These are phyloP conservation scores for Plodia interpunctella DNA, from an alignment of 1,140 invertebrate species.

Conservation along the genomic window DNA sequence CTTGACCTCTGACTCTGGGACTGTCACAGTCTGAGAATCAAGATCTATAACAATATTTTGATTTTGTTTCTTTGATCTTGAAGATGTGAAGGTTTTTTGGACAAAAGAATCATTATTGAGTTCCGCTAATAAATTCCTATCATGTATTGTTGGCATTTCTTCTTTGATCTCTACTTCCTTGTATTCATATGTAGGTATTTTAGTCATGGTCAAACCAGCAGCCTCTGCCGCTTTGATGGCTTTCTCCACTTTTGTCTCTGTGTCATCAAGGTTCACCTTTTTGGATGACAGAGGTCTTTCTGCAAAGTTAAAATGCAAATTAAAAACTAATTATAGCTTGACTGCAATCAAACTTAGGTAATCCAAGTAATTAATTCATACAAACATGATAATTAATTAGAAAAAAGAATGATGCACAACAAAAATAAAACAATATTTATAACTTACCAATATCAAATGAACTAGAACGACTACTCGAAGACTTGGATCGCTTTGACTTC, in stretches of 20 bases:
- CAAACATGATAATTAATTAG: too few relatives aligned
- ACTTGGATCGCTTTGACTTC: conserved; percentile 44
- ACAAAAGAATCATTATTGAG: conserved; percentile 69
- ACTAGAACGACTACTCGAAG: conserved; percentile 50
- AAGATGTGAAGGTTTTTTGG: conserved; percentile 66
- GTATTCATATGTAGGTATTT: conserved; percentile 70
- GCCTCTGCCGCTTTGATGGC: conserved; percentile 73
- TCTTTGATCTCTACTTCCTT: conserved; percentile 69
- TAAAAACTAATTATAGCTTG: too few relatives aligned
- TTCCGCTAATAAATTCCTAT: conserved; percentile 67
- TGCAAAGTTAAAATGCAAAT: conserved; percentile 18
- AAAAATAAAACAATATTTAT: background rate
- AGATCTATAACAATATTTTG: conserved; percentile 74
- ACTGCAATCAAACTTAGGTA: too few relatives aligned
- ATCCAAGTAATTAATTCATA: too few relatives aligned
- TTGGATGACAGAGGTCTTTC: conserved; percentile 28
- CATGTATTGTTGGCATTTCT: conserved; percentile 75
- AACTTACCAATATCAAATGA: conserved; percentile 59
- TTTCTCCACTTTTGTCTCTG: conserved; percentile 66
- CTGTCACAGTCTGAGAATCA: conserved; percentile 63
- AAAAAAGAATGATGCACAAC: too few relatives aligned
- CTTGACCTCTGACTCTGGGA: conserved; percentile 59
- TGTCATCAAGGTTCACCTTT: conserved; percentile 56
- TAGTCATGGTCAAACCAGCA: conserved; percentile 69
- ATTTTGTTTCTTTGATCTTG: conserved; percentile 60